Evolutionary conservation across 2,888 invertebrate species (phyloP), one percentile per base, ranked within the genome.

Genomic region (Crepidodera aurea): DNA sequence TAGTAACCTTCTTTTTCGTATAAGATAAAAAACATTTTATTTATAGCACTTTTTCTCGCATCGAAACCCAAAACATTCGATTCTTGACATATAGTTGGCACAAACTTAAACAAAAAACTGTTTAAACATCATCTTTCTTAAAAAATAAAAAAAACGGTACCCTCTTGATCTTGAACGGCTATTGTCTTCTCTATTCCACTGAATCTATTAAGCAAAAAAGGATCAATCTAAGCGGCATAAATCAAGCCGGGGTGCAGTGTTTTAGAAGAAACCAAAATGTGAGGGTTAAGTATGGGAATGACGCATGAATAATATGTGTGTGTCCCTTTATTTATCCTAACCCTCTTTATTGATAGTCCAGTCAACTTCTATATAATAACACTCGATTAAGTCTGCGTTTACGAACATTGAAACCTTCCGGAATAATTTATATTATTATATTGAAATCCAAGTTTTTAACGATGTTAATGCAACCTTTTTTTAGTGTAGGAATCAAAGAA

Each of bases 221-320:
- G 48, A 48, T 48, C 48, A 48, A 48, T 48, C 27, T 48, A 29
- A 48, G 48, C 12, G 25, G 48, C 6, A 48, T 48, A 48, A 48
- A 48, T 48, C 48, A 48, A 48, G 48, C 16, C 25, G 10, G 48
- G 48, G 16, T 48, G 48, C 48, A 48, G 8, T 22, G 48, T 48
- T 48, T 48, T 27, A 48, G 48, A 48, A 48, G 48, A 27, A 48
- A 19, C 48, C 27, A 48, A 48, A 48, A 48, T 48, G 48, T 15
- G 48, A 27, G 48, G 48, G 48, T 48, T 48, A 48, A 48, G 48
- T 48, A 48, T 48, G 48, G 48, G 48, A 48, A 48, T 48, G 48
- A 48, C 48, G 48, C 48, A 48, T 48, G 48, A 48, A 48, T 48
- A 48, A 48, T 48, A 48, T 48, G 48, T 48, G 48, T 48, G 48